These are phyloP conservation scores for Embiotoca jacksoni DNA, from an alignment of 2,113 vertebrate species.

Conservation along the genomic window DNA sequence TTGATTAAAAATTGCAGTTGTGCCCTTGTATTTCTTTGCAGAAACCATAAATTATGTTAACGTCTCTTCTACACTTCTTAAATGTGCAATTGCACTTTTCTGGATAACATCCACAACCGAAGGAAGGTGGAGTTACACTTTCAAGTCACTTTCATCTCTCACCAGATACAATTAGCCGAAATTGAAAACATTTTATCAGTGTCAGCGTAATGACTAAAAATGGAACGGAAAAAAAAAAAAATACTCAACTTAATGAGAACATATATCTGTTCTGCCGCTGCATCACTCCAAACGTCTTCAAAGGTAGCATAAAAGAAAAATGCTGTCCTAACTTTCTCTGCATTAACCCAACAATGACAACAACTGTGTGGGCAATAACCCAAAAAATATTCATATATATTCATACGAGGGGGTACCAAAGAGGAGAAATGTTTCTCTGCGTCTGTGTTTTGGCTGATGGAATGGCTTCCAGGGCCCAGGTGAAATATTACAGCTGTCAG, in stretches of 20 bases:
- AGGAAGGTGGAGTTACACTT: background rate
- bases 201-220: slow-evolving; percentile 25
- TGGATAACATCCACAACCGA: background rate
- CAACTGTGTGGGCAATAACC: slow-evolving; percentile 47
- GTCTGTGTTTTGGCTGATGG: slow-evolving; percentile 62
- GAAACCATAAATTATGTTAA: slow-evolving; percentile 25
- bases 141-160: slow-evolving; percentile 18
- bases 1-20: slow-evolving; percentile 36
- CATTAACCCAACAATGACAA: slow-evolving; percentile 48
- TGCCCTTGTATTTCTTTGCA: slow-evolving; percentile 44
- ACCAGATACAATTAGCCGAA: slow-evolving; percentile 13
- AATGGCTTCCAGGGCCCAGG: slow-evolving; percentile 66
- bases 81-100: slow-evolving; percentile 6
- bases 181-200: slow-evolving; percentile 25
- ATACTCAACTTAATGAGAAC: slow-evolving; percentile 11
- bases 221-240: slow-evolving; percentile 18
- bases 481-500: slow-evolving; percentile 79
- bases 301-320: slow-evolving; percentile 25
- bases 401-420: slow-evolving; percentile 5
- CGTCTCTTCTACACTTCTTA: background rate
- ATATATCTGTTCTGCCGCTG: slow-evolving; percentile 11
- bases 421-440: slow-evolving; percentile 40
- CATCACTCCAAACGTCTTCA: slow-evolving; percentile 9
- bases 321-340: slow-evolving; percentile 13
- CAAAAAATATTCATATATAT: slow-evolving; percentile 58